Evolutionary conservation across 2,888 invertebrate species (phyloP).

Genomic region (Cordylochernes scorpioides): DNA sequence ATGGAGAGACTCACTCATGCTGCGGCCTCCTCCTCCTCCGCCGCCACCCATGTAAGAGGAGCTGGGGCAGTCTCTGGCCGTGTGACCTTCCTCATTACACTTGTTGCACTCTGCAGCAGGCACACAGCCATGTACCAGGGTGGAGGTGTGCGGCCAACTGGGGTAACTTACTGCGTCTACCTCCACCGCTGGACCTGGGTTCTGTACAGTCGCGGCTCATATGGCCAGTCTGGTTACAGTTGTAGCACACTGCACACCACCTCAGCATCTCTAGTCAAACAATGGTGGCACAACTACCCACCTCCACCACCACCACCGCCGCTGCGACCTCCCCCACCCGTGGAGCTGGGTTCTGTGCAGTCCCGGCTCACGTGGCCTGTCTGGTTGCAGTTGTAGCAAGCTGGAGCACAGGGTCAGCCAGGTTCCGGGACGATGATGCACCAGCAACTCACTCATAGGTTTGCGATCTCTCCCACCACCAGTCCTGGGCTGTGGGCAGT

Average conservation of each 20-base stretch:
- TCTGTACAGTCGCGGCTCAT: slow-evolving; percentile 9
- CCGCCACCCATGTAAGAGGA: no score
- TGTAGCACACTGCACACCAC: slow-evolving; percentile 6
- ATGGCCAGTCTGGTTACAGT: slow-evolving; percentile 13
- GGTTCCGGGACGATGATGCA: no score
- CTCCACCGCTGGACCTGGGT: slow-evolving; percentile 1
- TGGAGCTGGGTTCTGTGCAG: slow-evolving; percentile 6
- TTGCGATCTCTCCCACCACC: no score
- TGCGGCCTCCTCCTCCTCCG: no score
- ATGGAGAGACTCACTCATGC: no score
- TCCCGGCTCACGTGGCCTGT: slow-evolving; percentile 13
- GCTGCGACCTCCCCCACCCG: background rate
- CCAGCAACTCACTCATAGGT: no score
- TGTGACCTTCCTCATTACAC: slow-evolving; percentile 15
- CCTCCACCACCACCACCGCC: slow-evolving; percentile 4
- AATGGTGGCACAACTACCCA: slow-evolving; percentile 11
- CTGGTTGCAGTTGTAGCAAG: slow-evolving; percentile 10
- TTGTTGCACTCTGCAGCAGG: slow-evolving; percentile 9
- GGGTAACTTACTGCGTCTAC: no score
- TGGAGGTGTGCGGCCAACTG: no score
- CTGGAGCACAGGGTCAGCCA: background rate
- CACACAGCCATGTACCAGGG: no score
- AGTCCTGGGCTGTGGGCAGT: no score
- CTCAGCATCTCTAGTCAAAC: slow-evolving; percentile 5
- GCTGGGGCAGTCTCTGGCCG: slow-evolving; percentile 13